These are phyloP conservation scores for Hoplostethus mediterraneus DNA, from an alignment of 2,797 vertebrate species.

Conservation along the genomic window DNA sequence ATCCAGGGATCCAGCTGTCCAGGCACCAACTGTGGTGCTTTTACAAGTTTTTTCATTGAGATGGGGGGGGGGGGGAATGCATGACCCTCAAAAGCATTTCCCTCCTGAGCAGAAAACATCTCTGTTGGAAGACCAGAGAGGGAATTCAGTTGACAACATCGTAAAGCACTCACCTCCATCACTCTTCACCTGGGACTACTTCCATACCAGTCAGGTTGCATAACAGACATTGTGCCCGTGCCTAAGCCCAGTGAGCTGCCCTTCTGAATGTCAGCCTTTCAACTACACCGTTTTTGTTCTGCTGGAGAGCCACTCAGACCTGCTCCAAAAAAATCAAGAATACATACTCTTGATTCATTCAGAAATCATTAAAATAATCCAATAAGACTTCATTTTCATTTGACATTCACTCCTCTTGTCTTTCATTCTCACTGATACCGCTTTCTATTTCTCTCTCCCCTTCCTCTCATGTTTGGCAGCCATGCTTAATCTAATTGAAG, in stretches of 20 bases:
- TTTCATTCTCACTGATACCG: constrained; percentile 30
- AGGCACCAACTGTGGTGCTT: no score
- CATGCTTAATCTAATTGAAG: not conserved
- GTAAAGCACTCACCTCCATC: not conserved
- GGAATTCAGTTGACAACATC: not conserved
- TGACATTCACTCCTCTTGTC: constrained; percentile 1
- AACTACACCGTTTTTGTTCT: no score
- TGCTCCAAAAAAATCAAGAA: not conserved
- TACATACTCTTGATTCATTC: not conserved
- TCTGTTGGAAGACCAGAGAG: not conserved
- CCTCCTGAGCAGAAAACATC: not conserved
- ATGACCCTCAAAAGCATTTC: not conserved
- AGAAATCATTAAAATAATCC: no score
- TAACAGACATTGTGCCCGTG: constrained; percentile 3
- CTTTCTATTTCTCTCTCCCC: constrained; percentile 16
- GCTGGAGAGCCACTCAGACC: no score
- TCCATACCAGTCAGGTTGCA: constrained; percentile 21
- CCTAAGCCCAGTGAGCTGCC: not conserved
- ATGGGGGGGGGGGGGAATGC: no score
- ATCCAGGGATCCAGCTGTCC: no score
- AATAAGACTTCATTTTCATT: not conserved
- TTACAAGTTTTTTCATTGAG: not conserved
- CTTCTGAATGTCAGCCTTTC: not conserved
- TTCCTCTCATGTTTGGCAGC: not conserved
- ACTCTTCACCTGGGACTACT: constrained; percentile 13